Evolutionary conservation across 2,888 invertebrate genomes (phyloP).

Genomic region (Aphelenchoides bicaudatus): DNA sequence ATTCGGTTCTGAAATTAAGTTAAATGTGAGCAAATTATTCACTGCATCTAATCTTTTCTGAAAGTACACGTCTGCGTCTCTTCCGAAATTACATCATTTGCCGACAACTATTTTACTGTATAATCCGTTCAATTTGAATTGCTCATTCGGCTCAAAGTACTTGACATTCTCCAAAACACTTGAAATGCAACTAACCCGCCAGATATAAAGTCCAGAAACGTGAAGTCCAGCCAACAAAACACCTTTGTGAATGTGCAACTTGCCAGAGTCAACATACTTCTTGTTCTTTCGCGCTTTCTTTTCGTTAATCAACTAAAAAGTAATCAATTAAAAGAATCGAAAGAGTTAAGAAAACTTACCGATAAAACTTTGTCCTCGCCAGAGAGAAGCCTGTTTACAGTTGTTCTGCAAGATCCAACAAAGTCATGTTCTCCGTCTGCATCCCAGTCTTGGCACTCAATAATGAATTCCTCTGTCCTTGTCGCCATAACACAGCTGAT

Average conservation of each 20-base stretch:
- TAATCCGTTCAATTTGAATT: no score
- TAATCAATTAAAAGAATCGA: background rate
- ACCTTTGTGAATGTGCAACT: slow-evolving; percentile 42
- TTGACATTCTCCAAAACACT: no score
- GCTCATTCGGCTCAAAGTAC: no score
- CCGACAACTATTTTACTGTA: no score
- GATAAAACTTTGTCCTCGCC: slow-evolving; percentile 36
- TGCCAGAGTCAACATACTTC: slow-evolving; percentile 45
- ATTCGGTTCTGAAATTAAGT: slow-evolving; percentile 38
- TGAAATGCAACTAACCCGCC: slow-evolving; percentile 43
- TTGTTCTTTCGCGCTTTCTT: slow-evolving; percentile 48
- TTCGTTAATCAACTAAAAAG: slow-evolving; percentile 45
- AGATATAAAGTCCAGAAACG: slow-evolving; percentile 46
- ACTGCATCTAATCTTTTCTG: no score
- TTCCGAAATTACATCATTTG: no score
- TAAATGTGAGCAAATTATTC: no score
- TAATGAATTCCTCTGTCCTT: slow-evolving; percentile 65
- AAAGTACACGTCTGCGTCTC: no score
- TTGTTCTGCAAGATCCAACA: slow-evolving; percentile 65
- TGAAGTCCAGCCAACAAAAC: slow-evolving; percentile 43
- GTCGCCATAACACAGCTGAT: slow-evolving; percentile 66
- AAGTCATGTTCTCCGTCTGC: slow-evolving; percentile 64
- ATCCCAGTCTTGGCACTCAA: slow-evolving; percentile 66
- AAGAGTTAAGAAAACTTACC: slow-evolving; percentile 18
- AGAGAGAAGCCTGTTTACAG: slow-evolving; percentile 62